A percentile compares a stretch with the other conserved stretches of the same genome.
Conservation (phyloP, 2,888 invertebrate genomes). For the Malachius bipustulatus region DNA sequence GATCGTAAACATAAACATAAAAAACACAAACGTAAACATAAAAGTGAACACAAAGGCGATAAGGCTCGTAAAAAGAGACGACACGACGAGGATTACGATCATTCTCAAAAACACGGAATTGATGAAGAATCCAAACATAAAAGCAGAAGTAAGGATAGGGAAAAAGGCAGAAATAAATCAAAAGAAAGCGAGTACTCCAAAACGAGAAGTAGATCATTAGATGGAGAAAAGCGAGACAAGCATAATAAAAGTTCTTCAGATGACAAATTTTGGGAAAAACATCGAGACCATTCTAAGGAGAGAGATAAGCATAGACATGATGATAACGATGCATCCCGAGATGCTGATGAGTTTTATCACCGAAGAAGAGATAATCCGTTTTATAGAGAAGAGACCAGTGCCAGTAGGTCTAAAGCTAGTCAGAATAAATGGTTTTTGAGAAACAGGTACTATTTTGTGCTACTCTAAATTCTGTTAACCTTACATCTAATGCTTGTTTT, state of each 20-base stretch:
- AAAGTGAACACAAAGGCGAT: constrained; percentile 19
- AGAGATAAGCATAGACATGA: constrained; percentile 26
- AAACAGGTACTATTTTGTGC: too few relatives aligned
- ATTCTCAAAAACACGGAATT: too few relatives aligned
- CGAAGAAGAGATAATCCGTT: constrained; percentile 37
- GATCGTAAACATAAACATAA: constrained; percentile 11
- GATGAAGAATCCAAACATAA: constrained; percentile 7
- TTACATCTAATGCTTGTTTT: too few relatives aligned
- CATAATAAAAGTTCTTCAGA: too few relatives aligned
- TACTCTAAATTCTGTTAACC: too few relatives aligned
- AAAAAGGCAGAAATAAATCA: constrained; percentile 15
- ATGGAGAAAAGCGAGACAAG: constrained; percentile 11
- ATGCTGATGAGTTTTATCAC: constrained; percentile 7
- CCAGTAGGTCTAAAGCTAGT: constrained; percentile 21
- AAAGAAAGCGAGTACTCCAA: constrained; percentile 13
- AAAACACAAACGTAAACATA: constrained; percentile 20
- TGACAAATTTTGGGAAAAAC: too few relatives aligned
- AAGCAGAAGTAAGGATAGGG: constrained; percentile 19
- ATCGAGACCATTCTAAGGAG: constrained; percentile 28
- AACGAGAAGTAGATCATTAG: constrained; percentile 9
- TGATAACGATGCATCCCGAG: too few relatives aligned
- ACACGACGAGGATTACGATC: constrained; percentile 22
- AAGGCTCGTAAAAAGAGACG: constrained; percentile 21
- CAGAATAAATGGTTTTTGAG: constrained; percentile 31
- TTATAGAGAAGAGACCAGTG: constrained; percentile 26